phyloP scores from a whole-genome alignment of 2,797 vertebrate species.

The Vespertilio murinus region DNA sequence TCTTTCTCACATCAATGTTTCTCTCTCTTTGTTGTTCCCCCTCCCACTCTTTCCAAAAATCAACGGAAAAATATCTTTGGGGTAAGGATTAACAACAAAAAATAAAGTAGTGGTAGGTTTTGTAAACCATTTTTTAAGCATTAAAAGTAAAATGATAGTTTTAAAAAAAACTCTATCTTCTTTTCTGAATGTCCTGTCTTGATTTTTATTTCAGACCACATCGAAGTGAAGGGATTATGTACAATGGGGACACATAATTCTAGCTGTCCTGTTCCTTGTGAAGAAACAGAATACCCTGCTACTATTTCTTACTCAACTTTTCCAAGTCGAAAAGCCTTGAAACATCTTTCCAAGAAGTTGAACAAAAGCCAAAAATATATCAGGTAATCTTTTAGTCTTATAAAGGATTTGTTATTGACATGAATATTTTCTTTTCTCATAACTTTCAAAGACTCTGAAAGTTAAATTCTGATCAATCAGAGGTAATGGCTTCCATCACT shows the following conservation, averaged over 20 bases:
- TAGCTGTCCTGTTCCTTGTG: conserved; percentile 85
- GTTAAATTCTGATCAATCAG: not conserved
- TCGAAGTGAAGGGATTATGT: conserved; percentile 81
- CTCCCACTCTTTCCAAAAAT: too few species aligned
- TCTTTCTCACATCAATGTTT: too few species aligned
- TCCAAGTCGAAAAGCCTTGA: conserved; percentile 80
- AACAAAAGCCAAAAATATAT: conserved; percentile 82
- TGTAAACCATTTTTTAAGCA: not conserved
- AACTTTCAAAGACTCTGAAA: not conserved
- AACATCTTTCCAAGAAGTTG: conserved; percentile 81
- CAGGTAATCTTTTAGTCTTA: conserved; percentile 78
- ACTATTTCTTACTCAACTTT: conserved; percentile 85
- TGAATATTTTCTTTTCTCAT: not conserved
- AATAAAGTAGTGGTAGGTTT: not conserved
- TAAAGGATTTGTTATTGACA: not conserved
- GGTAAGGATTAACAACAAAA: too few species aligned
- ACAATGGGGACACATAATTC: conserved; percentile 85
- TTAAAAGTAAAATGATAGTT: not conserved
- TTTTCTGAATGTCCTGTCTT: not conserved
- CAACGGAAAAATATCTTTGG: too few species aligned
- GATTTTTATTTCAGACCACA: conserved; percentile 78
- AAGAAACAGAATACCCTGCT: conserved; percentile 84
- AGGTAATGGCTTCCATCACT: not conserved
- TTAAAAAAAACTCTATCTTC: not conserved
- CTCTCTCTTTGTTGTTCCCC: too few species aligned